Base-by-base conservation (phyloP, 1,140 invertebrate species). In the Cyphomyrmex costatus region DNA sequence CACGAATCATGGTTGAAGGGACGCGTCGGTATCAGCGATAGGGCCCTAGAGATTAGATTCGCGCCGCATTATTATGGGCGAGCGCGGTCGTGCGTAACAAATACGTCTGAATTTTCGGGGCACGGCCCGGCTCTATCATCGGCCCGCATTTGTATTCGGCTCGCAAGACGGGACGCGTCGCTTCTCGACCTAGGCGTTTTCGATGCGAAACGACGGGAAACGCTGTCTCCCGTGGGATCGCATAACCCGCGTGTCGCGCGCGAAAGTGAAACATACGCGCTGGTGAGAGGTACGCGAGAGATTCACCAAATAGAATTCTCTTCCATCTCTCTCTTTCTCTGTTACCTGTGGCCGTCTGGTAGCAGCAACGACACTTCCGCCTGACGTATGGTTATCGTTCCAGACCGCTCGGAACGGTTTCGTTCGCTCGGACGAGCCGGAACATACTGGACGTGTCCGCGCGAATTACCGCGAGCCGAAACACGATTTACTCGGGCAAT, bases 201-300 rank as follows among this genome's bases (percentile, higher is more conserved):
- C 88, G 77, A 89, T 89, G 87, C 79, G 89, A 90, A 90, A 90
- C 89, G 88, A 88, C 51, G 86, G 89, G 85, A 89, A 89, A 89
- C 77, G 84, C 73, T 87, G 66, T 71, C 78, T 78, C 89, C 88
- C 88, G 68, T 27, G 85, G 60, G 76, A 60, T 82, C 49, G 46
- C 74, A 86, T 87, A 88, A 88, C 71, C 74, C 86, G 71, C 56
- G 53, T 71, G 60, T 85, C 30, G 65, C 84, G 56, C 84, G 53
- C 49, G 24, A n/a, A 78, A 27, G 33, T 66, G 71, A 60, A 88
- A 49, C 60, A 14, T 79, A 60, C 66, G 86, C 46, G 56, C 27
- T 0, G 16, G 53, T 58, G 87, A 51, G 61, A 76, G 42, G 74
- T 86, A 53, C 84, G 84, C 84, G 89, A 84, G 74, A 51, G 33